Evolutionary conservation across 1,140 invertebrate genomes (phyloP).

Genomic region (Bombus terrestris): DNA sequence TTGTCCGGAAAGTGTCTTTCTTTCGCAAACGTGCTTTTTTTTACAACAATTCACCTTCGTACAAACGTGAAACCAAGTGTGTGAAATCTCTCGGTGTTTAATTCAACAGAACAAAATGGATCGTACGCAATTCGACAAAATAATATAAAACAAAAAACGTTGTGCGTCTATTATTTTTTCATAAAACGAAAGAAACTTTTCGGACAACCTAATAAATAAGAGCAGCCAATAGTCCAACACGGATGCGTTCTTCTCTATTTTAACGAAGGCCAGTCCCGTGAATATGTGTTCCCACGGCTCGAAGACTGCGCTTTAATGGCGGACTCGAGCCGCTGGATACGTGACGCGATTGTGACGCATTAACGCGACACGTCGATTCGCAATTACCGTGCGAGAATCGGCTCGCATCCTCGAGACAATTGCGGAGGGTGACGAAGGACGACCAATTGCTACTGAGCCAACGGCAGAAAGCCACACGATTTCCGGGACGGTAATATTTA

Average conservation of each 20-base stretch:
- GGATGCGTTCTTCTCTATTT: slow-evolving; percentile 1
- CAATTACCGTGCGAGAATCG: slow-evolving; percentile 72
- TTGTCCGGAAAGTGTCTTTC: no score
- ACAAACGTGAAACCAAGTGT: no score
- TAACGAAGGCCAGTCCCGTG: neutral
- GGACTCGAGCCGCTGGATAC: slow-evolving; percentile 25
- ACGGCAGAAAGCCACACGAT: slow-evolving; percentile 60
- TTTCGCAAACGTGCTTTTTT: no score
- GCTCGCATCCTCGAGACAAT: slow-evolving; percentile 67
- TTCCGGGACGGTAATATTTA: slow-evolving; percentile 62
- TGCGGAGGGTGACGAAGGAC: slow-evolving; percentile 66
- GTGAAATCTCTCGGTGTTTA: no score
- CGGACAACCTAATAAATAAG: neutral
- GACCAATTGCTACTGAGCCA: slow-evolving; percentile 57
- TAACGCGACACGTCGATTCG: slow-evolving; percentile 65
- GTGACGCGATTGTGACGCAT: slow-evolving; percentile 52
- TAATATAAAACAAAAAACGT: no score
- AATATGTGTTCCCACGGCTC: slow-evolving; percentile 46
- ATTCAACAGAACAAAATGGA: no score
- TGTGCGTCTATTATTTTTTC: no score
- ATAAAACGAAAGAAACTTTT: no score
- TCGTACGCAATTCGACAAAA: no score
- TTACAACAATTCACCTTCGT: no score
- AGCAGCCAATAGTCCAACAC: neutral
- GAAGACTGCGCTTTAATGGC: slow-evolving; percentile 43